Percentiles rank a stretch among this genome's conserved stretches.
Evolutionary conservation across 2,113 vertebrate genomes (phyloP).

Genomic region (Spermophilus dauricus): DNA sequence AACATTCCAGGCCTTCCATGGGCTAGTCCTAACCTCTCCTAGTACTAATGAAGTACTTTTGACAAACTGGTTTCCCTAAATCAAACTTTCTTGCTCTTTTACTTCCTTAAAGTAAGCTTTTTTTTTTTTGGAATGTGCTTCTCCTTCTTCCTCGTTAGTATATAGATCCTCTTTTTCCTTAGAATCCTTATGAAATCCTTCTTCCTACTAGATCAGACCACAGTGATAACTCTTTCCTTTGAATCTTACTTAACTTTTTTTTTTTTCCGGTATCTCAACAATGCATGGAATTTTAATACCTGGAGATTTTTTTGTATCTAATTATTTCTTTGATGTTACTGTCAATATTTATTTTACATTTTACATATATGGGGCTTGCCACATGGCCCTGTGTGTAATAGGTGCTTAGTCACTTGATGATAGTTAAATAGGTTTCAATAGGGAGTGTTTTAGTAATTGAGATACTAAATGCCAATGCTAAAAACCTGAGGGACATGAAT

Average conservation of each 20-base stretch:
- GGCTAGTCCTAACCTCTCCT: background rate
- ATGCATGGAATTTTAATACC: constrained; percentile 1
- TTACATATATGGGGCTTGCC: background rate
- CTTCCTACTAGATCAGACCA: background rate
- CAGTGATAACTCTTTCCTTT: constrained; percentile 31
- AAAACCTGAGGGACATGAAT: background rate
- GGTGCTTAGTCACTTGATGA: constrained; percentile 31
- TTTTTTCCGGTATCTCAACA: background rate
- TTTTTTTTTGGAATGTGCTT: background rate
- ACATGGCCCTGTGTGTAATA: constrained; percentile 1
- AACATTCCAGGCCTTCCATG: background rate
- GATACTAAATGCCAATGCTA: background rate
- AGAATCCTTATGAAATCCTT: constrained; percentile 4
- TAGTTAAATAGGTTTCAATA: constrained; percentile 6
- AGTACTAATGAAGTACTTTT: background rate
- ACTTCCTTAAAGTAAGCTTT: constrained; percentile 37
- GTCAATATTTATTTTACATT: constrained; percentile 40
- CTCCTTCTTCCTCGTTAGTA: background rate
- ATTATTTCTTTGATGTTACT: constrained; percentile 51
- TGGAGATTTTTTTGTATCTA: constrained; percentile 54
- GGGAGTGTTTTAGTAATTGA: constrained; percentile 49
- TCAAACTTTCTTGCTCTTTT: background rate
- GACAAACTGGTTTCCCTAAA: constrained; percentile 20
- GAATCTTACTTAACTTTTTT: background rate
- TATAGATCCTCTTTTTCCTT: constrained; percentile 23